phyloP scores from a whole-genome alignment of 2,888 invertebrate genomes.

The Drosophila nigricruria region DNA sequence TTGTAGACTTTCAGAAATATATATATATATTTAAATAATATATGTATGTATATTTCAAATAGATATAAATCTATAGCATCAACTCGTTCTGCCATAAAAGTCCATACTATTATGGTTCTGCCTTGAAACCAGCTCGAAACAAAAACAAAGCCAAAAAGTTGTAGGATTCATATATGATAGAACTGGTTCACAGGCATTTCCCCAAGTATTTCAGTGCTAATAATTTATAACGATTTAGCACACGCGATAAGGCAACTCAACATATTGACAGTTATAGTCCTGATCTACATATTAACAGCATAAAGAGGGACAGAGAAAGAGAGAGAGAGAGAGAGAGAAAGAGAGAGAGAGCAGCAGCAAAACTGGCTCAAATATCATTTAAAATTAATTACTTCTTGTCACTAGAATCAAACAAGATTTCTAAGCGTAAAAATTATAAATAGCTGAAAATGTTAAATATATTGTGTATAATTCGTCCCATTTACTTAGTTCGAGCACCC shows the following conservation, averaged over 20 bases:
- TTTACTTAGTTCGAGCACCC: no score
- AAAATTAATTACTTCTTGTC: neutral
- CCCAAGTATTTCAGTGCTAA: constrained; percentile 3
- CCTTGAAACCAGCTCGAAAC: neutral
- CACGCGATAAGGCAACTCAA: neutral
- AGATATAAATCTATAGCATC: neutral
- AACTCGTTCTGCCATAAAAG: neutral
- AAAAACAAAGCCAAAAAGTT: neutral
- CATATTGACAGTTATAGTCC: constrained; percentile 10
- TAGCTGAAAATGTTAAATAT: neutral
- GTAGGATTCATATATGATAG: neutral
- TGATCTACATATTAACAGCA: constrained; percentile 7
- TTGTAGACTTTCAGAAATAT: no score
- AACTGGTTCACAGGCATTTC: constrained; percentile 15
- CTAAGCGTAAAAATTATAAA: neutral
- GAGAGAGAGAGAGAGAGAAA: neutral
- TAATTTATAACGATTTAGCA: constrained; percentile 6
- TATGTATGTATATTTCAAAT: neutral
- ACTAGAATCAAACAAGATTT: neutral
- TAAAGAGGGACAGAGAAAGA: neutral
- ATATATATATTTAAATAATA: neutral
- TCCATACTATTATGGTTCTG: neutral
- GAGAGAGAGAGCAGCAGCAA: neutral
- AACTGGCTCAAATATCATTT: constrained; percentile 1
- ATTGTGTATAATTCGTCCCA: neutral